phyloP scores from a whole-genome alignment of 1,140 invertebrate genomes.

The Bombus difficillimus region DNA sequence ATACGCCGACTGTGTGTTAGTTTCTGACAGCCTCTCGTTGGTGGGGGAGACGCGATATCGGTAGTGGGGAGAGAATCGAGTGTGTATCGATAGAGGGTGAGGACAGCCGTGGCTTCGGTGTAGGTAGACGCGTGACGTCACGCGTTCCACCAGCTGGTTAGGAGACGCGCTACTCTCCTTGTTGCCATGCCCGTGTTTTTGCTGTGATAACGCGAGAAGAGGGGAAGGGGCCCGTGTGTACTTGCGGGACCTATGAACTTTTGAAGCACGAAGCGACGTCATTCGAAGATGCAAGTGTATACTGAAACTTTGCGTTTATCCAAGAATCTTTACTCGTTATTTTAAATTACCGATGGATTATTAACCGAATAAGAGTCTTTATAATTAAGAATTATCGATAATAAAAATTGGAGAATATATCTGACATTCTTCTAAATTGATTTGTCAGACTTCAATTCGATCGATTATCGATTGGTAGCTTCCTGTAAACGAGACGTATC shows the following conservation, averaged over 20 bases:
- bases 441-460: background rate
- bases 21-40: background rate
- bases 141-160: constrained; percentile 66
- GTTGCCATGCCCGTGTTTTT: constrained; percentile 63
- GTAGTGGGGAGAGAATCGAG: constrained; percentile 13
- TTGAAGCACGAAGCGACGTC: background rate
- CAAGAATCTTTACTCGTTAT: too few species aligned
- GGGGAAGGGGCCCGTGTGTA: background rate
- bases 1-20: background rate
- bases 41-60: background rate
- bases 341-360: background rate
- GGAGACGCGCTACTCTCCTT: constrained; percentile 52
- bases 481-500: background rate
- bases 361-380: background rate
- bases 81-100: constrained; percentile 36
- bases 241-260: constrained; percentile 27
- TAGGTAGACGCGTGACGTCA: constrained; percentile 65
- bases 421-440: background rate
- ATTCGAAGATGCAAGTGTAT: constrained; percentile 7
- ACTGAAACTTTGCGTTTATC: background rate
- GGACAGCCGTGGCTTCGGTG: constrained; percentile 12
- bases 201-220: background rate
- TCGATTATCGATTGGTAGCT: background rate
- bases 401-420: background rate
- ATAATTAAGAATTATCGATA: background rate